Percentiles rank a stretch among this genome's conserved stretches.
These are phyloP conservation scores for Zaprionus inermis DNA, from an alignment of 1,140 invertebrate species.

Conservation along the genomic window DNA sequence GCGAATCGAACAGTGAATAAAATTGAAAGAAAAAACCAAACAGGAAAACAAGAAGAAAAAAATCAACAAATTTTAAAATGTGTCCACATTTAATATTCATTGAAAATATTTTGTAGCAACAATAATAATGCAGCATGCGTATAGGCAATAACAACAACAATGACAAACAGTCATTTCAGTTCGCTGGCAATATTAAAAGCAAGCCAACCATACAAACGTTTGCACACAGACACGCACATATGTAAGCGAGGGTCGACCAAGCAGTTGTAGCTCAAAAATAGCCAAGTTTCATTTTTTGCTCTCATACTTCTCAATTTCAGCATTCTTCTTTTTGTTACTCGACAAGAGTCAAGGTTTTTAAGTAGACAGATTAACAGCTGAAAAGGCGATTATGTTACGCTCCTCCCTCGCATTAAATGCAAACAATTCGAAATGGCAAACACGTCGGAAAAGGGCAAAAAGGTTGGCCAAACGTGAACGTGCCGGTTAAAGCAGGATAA, in stretches of 20 bases:
- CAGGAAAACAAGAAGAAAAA: constrained; percentile 16
- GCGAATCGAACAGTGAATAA: constrained; percentile 34
- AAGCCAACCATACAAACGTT: constrained; percentile 16
- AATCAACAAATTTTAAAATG: constrained; percentile 53
- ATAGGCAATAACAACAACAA: constrained; percentile 22
- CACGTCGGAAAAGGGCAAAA: constrained; percentile 45
- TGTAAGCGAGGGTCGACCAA: not conserved
- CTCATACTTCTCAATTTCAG: not conserved
- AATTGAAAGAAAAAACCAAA: constrained; percentile 20
- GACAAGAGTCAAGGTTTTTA: not conserved
- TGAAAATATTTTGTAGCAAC: constrained; percentile 72
- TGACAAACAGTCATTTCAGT: constrained; percentile 11
- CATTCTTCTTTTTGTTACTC: not conserved
- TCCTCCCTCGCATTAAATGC: constrained; percentile 9
- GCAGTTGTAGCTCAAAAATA: not conserved
- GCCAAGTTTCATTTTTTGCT: not conserved
- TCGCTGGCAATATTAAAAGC: constrained; percentile 34
- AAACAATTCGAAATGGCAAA: constrained; percentile 47
- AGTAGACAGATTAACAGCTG: not conserved
- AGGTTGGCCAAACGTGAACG: constrained; percentile 42
- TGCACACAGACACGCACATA: not conserved
- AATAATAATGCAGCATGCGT: constrained; percentile 63
- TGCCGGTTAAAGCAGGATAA: constrained; percentile 34
- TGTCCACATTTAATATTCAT: constrained; percentile 75
- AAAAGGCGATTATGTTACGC: not conserved